These are phyloP conservation scores for Antedon mediterranea DNA, from an alignment of 53 echinoderm and acorn worm genomes.

Conservation along the genomic window DNA sequence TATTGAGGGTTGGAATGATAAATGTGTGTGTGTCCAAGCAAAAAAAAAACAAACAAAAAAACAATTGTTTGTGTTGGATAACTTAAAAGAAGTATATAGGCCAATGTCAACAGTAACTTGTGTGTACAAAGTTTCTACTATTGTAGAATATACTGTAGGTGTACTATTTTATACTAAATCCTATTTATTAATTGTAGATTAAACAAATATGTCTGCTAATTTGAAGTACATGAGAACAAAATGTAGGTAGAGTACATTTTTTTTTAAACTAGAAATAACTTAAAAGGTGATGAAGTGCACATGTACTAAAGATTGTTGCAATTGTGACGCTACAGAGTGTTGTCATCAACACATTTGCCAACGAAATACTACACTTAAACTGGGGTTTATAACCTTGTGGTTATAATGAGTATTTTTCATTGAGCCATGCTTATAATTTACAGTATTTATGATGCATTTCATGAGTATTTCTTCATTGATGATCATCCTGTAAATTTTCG, in stretches of 20 bases:
- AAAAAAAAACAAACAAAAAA: not conserved
- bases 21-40: not conserved
- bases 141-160: no score
- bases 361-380: not conserved
- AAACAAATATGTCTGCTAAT: no score
- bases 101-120: no score
- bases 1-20: not conserved
- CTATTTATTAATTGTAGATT: no score
- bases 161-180: no score
- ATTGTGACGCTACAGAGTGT: not conserved
- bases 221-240: no score
- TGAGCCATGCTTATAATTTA: not conserved
- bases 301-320: not conserved
- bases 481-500: not conserved
- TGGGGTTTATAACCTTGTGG: not conserved
- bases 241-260: no score
- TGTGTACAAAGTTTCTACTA: no score
- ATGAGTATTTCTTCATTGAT: not conserved
- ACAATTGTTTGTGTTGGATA: no score
- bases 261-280: no score
- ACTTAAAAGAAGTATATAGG: no score
- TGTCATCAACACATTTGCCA: not conserved
- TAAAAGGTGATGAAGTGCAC: not conserved
- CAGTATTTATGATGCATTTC: slow-evolving; percentile 1
- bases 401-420: not conserved